Evolutionary conservation across 2,888 invertebrate species (phyloP), one percentile per base, ranked within the genome.

Genomic region (Entomobrya multifasciata): DNA sequence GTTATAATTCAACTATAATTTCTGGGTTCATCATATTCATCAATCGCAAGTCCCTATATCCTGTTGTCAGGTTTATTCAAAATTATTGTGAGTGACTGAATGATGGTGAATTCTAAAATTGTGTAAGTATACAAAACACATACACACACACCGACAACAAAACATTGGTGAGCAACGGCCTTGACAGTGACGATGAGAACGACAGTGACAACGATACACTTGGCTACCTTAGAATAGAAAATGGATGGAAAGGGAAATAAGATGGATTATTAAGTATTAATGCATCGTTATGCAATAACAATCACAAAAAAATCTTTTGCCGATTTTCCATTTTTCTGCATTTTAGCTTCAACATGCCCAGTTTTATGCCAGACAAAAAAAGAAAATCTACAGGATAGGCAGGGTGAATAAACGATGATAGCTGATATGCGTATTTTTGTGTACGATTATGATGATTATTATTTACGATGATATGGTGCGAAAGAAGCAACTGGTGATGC

Each of bases 51-150:
- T n/a, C n/a, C n/a, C n/a, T n/a, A n/a, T n/a, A n/a, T n/a, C n/a
- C n/a, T n/a, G n/a, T 85, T 79, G 78, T 85, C 85, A 85, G n/a
- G n/a, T 78, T 65, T 76, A 80, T 80, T 80, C 74, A 80, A 72
- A 79, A 72, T 52, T 65, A 77, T 60, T 77, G 67, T 70, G 41
- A 70, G 49, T 57, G 62, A 62, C 62, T 62, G 62, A 79, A 36
- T 36, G 36, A 36, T 36, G 36, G 65, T 49, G 57, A 77, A 77
- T 57, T 77, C 77, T 77, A 36, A 36, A 76, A n/a, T 8, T 36
- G 44, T 60, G 60, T 41, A 77, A 77, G 57, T 57, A 44, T 57
- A 77, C 57, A 22, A 72, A 72, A 17, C n/a, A 74, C 57, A 57
- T 6, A 20, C 36, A 36, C 44, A 47, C 44, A 55, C 52, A 77